Percentiles rank a stretch among this genome's conserved stretches.
These are phyloP conservation scores for Apogon talboti DNA, from an alignment of 2,797 vertebrate genomes.

Conservation along the genomic window DNA sequence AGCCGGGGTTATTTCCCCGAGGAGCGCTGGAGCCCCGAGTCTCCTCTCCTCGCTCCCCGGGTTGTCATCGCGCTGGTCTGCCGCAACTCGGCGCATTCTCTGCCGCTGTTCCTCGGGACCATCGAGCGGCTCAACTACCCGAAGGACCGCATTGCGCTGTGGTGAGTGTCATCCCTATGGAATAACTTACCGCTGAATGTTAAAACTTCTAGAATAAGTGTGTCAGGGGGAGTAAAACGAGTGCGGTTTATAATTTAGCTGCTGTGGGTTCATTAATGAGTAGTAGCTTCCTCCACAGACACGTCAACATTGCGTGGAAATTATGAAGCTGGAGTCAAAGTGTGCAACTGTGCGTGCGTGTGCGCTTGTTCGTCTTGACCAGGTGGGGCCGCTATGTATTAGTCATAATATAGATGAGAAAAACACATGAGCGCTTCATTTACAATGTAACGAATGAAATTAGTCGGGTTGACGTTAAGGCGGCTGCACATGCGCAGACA, in stretches of 20 bases:
- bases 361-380: slow-evolving; percentile 3
- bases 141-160: slow-evolving; percentile 89
- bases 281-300: not conserved
- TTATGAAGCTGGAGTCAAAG: not conserved
- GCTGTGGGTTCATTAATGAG: not conserved
- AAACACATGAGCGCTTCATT: not conserved
- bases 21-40: slow-evolving; percentile 93
- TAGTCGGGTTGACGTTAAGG: not conserved
- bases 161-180: slow-evolving; percentile 83
- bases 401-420: not conserved
- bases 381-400: slow-evolving; percentile 34
- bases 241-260: not conserved
- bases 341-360: slow-evolving; percentile 8
- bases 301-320: not conserved
- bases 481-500: not conserved
- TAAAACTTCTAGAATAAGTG: slow-evolving; percentile 7
- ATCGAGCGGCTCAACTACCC: slow-evolving; percentile 90
- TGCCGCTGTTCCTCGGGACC: slow-evolving; percentile 88
- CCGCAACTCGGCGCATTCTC: slow-evolving; percentile 90
- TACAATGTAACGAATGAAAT: not conserved
- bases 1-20: slow-evolving; percentile 89
- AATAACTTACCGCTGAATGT: not conserved
- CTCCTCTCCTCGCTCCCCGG: slow-evolving; percentile 86
- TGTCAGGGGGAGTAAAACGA: not conserved
- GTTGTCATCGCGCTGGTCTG: slow-evolving; percentile 89